These are phyloP conservation scores for Acipenser oxyrinchus DNA, from an alignment of 2,797 vertebrate species.

Conservation along the genomic window DNA sequence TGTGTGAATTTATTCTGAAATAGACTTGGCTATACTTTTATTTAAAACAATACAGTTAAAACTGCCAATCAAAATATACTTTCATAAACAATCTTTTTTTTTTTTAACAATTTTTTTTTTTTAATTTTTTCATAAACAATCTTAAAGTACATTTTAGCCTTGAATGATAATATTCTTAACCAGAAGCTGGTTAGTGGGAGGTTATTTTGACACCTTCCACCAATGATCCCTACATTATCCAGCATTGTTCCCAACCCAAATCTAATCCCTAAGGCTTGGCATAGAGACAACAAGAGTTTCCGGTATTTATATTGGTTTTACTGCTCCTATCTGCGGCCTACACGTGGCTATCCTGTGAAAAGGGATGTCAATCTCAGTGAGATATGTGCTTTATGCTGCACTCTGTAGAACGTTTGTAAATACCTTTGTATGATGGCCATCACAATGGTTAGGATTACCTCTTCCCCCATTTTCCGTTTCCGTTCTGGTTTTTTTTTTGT, in stretches of 20 bases:
- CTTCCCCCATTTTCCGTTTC: conserved; percentile 26
- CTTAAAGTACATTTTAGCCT: too few relatives aligned
- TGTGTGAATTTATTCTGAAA: too few relatives aligned
- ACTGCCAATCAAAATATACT: background rate
- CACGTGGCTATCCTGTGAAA: conserved; percentile 28
- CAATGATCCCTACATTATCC: conserved; percentile 15
- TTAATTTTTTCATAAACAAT: too few relatives aligned
- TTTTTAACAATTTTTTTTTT: too few relatives aligned
- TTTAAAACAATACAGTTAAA: background rate
- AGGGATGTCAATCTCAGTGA: conserved; percentile 14
- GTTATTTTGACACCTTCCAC: conserved; percentile 9
- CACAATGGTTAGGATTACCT: conserved; percentile 26
- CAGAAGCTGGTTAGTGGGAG: too few relatives aligned
- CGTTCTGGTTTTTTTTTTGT: conserved; percentile 11
- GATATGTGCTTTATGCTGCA: conserved; percentile 32
- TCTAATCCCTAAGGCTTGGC: conserved; percentile 3
- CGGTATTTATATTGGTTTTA: conserved; percentile 15
- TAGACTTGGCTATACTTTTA: background rate
- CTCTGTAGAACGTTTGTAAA: conserved; percentile 25
- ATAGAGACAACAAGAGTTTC: conserved; percentile 22
- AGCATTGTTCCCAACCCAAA: conserved; percentile 13
- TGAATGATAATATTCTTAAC: too few relatives aligned
- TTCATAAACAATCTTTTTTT: too few relatives aligned
- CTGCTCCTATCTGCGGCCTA: conserved; percentile 13
- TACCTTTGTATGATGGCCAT: conserved; percentile 38